Base-by-base conservation (phyloP, 2,888 invertebrate species). In the Macaria liturata region DNA sequence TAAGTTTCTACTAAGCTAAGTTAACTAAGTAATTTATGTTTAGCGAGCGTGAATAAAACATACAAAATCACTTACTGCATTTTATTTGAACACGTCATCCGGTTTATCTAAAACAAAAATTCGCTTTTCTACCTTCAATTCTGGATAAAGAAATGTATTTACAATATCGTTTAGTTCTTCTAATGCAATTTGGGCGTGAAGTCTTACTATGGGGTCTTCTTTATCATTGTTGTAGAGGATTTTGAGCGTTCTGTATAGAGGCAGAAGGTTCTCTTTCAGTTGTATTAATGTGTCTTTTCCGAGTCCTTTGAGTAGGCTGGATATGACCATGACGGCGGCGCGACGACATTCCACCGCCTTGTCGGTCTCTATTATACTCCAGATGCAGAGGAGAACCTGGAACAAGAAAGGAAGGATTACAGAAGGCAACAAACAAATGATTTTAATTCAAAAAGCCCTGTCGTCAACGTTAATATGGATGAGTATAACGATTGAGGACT, bases 271-370 rank as follows among this genome's bases (percentile, higher is more conserved):
- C 32, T 93, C 93, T 70, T 94, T 94, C 43, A 97, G 84, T 68
- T 95, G 92, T 56, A 93, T 80, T 40, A 97, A 84, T 31, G 94
- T 93, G 66, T 96, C 95, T 70, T 92, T 94, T 39, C 95, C 96
- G 8, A 97, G 87, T 5, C 97, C 97, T 73, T 94, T 94, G 45
- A 97, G 87, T 49, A 97, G 82, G 69, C 95, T 93, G 43, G 95
- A 93, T 63, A 96, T 92, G n/a, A 97, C 94, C 83, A 96, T 92
- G 9, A 96, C 95, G 4, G 96, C 96, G 4, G 97, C 97, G 72
- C 97, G 92, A 52, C 97, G 92, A 42, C 96, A 96, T 81, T 96
- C 95, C 3, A 94, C 84, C 32, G 94, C 93, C 73, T 94, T 93
- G 74, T 97, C 97, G 0, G 93, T 93, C 75, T 94, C 93, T 72